Conservation (phyloP, 1,140 invertebrate species). For the Trissolcus basalis region DNA sequence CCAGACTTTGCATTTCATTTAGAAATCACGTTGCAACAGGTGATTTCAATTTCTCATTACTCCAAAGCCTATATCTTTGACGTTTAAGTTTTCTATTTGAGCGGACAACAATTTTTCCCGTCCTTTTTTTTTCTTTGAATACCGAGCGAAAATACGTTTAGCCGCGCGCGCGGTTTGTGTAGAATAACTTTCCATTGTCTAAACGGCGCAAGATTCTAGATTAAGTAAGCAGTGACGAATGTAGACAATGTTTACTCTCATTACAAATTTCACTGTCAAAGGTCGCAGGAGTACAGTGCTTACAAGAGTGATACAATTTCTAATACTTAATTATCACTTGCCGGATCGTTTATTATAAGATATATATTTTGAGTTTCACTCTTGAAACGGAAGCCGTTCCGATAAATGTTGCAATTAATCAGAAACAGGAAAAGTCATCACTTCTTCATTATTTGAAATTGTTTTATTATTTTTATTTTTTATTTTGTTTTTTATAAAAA, state of each 20-base stretch:
- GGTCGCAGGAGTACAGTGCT: constrained; percentile 35
- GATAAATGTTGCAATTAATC: too few species aligned
- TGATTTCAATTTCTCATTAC: too few species aligned
- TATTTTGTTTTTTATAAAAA: too few species aligned
- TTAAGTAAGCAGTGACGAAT: constrained; percentile 56
- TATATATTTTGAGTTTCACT: too few species aligned
- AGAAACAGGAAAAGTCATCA: too few species aligned
- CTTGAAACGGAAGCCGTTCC: too few species aligned
- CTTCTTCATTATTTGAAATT: too few species aligned
- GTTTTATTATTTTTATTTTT: too few species aligned
- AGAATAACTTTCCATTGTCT: constrained; percentile 55
- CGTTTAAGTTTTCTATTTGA: constrained; percentile 22
- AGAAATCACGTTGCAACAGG: too few species aligned
- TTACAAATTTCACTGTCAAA: constrained; percentile 56
- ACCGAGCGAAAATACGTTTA: background rate
- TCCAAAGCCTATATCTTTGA: too few species aligned
- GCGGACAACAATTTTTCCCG: constrained; percentile 11
- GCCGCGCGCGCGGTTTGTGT: constrained; percentile 30
- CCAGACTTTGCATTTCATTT: too few species aligned
- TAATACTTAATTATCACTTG: constrained; percentile 43
- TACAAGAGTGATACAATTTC: constrained; percentile 36
- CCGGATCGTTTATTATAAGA: constrained; percentile 19
- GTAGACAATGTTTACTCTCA: constrained; percentile 49
- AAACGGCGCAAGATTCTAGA: constrained; percentile 44
- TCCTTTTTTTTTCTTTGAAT: constrained; percentile 20